Evolutionary conservation across 2,797 vertebrate species (phyloP).

Genomic region (Sebastes dallii): DNA sequence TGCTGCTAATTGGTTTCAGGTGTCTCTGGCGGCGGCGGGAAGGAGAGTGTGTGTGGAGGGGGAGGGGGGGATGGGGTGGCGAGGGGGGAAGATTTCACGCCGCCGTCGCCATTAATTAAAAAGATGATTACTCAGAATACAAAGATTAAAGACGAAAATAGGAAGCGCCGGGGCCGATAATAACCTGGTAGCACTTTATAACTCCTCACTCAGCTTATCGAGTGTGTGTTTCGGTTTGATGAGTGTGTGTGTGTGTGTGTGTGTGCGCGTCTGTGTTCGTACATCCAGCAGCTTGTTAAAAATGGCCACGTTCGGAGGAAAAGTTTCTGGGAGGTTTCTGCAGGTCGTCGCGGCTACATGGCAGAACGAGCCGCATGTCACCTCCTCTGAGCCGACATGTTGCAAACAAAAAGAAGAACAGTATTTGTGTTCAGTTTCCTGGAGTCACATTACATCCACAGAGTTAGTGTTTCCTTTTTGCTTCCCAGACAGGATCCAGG

Average conservation of each 20-base stretch:
- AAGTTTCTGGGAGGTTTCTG: constrained; percentile 32
- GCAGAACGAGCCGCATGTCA: constrained; percentile 31
- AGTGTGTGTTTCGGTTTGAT: constrained; percentile 1
- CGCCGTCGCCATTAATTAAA: constrained; percentile 66
- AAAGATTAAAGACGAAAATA: constrained; percentile 60
- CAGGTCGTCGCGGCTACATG: constrained; percentile 42
- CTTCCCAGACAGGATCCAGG: constrained; percentile 2
- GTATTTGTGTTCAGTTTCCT: not conserved
- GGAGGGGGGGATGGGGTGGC: not conserved
- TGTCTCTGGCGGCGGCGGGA: constrained; percentile 46
- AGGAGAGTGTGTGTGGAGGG: not conserved
- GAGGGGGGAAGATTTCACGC: constrained; percentile 56
- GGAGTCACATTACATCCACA: constrained; percentile 7
- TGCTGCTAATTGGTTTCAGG: constrained; percentile 72
- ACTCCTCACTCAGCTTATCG: constrained; percentile 42
- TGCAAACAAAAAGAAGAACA: not conserved
- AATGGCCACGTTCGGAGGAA: constrained; percentile 15
- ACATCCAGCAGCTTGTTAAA: constrained; percentile 31
- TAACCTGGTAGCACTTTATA: constrained; percentile 43
- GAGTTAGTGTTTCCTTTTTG: not conserved
- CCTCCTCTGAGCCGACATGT: constrained; percentile 23
- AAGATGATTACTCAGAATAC: constrained; percentile 70
- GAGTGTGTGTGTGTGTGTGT: not conserved
- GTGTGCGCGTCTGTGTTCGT: constrained; percentile 4
- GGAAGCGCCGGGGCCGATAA: constrained; percentile 46